Evolutionary conservation across 2,888 invertebrate species (phyloP).

Genomic region (Limnephilus marmoratus): DNA sequence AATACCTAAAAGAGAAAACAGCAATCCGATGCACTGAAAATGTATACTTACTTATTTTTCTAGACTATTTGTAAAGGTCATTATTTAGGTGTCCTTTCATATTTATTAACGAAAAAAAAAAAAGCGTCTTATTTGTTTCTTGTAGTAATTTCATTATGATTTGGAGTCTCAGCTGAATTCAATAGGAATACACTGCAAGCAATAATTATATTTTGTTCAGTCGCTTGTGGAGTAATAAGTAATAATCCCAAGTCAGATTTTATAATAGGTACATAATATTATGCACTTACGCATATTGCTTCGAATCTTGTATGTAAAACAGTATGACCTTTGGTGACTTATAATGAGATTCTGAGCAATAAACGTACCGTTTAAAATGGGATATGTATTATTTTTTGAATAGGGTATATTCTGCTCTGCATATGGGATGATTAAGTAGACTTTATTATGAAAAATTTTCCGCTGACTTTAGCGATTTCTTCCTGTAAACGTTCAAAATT

Average conservation of each 20-base stretch:
- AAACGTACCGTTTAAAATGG: neutral
- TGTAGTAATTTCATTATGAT: neutral
- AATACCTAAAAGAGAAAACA: conserved; percentile 4
- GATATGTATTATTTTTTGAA: neutral
- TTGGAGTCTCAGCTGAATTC: neutral
- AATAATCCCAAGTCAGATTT: neutral
- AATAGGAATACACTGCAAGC: neutral
- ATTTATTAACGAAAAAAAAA: neutral
- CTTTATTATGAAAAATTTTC: neutral
- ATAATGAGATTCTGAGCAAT: neutral
- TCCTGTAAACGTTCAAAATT: neutral
- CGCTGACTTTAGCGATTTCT: neutral
- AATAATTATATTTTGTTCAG: neutral
- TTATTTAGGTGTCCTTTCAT: neutral
- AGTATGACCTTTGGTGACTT: neutral
- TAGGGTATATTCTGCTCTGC: neutral
- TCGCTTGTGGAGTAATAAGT: neutral
- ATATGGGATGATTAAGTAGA: neutral
- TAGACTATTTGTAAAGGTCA: neutral
- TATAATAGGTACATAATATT: neutral
- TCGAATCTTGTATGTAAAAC: neutral
- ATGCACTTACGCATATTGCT: neutral
- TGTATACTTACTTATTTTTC: conserved; percentile 13
- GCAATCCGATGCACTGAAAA: conserved; percentile 5
- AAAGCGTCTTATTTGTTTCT: neutral